Conservation (phyloP, 2,113 vertebrate genomes). For the Gymnobelideus leadbeateri region DNA sequence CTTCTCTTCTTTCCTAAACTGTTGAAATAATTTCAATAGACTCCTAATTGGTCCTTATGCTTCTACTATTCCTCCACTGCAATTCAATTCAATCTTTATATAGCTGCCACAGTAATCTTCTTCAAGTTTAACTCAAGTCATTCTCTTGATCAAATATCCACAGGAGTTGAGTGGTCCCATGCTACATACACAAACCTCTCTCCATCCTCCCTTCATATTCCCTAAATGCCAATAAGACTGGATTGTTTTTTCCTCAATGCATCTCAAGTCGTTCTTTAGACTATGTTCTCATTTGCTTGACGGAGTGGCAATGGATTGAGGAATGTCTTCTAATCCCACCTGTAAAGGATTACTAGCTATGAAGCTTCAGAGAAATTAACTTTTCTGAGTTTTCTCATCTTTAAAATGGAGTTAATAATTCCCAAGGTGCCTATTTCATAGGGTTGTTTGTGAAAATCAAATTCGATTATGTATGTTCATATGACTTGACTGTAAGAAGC, state of each 20-base stretch:
- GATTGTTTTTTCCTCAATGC: background rate
- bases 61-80: background rate
- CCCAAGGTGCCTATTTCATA: background rate
- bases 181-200: background rate
- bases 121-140: background rate
- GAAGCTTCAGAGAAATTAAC: background rate
- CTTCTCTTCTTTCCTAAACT: background rate
- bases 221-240: background rate
- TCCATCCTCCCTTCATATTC: background rate
- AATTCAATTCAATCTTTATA: background rate
- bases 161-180: background rate
- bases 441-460: background rate
- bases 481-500: background rate
- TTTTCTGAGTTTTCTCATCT: background rate
- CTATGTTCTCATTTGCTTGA: background rate
- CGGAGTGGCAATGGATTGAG: background rate
- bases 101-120: background rate
- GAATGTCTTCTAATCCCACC: background rate
- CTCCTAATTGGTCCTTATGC: background rate
- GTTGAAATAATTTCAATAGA: background rate
- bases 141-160: background rate
- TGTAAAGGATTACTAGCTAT: background rate
- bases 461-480: background rate
- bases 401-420: background rate
- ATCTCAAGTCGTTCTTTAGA: background rate